Conservation (phyloP, 2,113 vertebrate species). For the Pristiophorus japonicus region DNA sequence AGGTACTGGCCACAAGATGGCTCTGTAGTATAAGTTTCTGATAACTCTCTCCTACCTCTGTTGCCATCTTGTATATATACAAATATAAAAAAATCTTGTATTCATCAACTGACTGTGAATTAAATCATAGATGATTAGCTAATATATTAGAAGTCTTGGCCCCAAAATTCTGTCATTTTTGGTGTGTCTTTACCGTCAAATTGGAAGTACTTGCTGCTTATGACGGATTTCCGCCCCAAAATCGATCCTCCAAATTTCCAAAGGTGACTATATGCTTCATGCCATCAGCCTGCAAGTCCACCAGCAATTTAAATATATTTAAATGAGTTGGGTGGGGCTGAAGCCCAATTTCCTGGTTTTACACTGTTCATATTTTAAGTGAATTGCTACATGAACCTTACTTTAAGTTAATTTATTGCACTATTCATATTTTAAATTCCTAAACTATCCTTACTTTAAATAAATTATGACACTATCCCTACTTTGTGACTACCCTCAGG, state of each 20-base stretch:
- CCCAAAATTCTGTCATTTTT: background rate
- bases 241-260: background rate
- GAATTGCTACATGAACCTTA: background rate
- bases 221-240: background rate
- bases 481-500: background rate
- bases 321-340: background rate
- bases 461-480: background rate
- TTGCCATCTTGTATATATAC: background rate
- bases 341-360: background rate
- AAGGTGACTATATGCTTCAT: background rate
- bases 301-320: background rate
- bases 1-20: background rate
- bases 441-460: background rate
- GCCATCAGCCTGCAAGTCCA: background rate
- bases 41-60: background rate
- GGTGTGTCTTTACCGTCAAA: background rate
- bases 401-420: background rate
- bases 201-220: background rate
- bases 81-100: background rate
- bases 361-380: background rate
- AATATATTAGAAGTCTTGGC: background rate
- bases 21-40: background rate
- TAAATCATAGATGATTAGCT: background rate
- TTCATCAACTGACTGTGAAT: background rate
- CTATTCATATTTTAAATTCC: background rate